Evolutionary conservation across 2,797 vertebrate species (phyloP).

Genomic region (Oophaga sylvatica): DNA sequence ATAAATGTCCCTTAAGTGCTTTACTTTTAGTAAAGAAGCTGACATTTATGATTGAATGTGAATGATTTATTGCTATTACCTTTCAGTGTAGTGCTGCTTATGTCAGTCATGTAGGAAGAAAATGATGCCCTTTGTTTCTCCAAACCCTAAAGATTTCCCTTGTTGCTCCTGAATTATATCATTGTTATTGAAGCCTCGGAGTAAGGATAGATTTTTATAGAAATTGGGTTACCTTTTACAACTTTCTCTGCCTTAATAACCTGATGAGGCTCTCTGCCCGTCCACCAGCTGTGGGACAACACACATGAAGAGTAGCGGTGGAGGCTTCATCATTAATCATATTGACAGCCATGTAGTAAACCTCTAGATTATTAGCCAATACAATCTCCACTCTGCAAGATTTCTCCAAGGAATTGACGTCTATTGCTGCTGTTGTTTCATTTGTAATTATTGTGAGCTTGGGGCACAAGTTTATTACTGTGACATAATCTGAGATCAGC

Average conservation of each 20-base stretch:
- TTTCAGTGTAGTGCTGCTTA: not conserved
- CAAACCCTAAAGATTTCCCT: not conserved
- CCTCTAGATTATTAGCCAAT: not conserved
- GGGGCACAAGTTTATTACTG: not conserved
- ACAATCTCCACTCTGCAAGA: slow-evolving; percentile 47
- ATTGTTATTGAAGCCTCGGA: not conserved
- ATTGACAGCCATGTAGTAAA: not conserved
- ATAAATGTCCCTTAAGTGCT: not conserved
- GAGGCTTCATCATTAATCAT: not conserved
- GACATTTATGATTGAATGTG: not conserved
- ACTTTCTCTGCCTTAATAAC: not conserved
- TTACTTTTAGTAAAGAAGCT: not conserved
- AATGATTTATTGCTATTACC: not conserved
- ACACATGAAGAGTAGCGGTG: not conserved
- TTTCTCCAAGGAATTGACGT: not conserved
- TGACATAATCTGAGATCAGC: not conserved
- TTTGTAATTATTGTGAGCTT: not conserved
- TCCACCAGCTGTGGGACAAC: not conserved
- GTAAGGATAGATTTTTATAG: no score
- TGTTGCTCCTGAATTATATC: slow-evolving; percentile 1
- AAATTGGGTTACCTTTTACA: not conserved
- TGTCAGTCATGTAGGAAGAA: not conserved
- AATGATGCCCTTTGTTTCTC: not conserved
- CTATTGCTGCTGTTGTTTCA: not conserved
- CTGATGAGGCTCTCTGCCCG: not conserved